Evolutionary conservation across 2,888 invertebrate species (phyloP).

Genomic region (Metacarcinus magister): DNA sequence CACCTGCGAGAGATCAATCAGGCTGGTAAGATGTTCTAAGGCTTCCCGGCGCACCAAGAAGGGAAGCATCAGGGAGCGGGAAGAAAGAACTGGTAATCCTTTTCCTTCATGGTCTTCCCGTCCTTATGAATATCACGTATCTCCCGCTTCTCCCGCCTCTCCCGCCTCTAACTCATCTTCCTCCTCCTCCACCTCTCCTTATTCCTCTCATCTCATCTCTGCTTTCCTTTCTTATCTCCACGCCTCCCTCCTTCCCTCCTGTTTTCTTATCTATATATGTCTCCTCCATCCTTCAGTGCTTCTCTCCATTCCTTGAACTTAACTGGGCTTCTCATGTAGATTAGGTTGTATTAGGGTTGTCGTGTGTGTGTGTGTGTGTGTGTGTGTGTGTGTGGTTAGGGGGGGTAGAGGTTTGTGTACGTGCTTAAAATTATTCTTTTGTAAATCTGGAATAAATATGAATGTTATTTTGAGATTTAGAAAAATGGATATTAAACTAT

Average conservation of each 20-base stretch:
- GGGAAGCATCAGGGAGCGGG: not conserved
- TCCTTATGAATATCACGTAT: not conserved
- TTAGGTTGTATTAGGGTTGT: not conserved
- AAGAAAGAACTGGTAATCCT: not conserved
- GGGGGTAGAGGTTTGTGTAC: not conserved
- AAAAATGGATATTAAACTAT: too few relatives aligned
- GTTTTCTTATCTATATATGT: not conserved
- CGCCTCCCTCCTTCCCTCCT: not conserved
- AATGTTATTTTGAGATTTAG: too few relatives aligned
- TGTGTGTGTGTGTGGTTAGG: not conserved
- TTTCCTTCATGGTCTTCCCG: not conserved
- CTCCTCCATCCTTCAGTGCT: not conserved
- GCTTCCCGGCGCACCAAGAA: not conserved
- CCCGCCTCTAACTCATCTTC: not conserved
- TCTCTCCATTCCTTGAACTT: not conserved
- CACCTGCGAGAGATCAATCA: not conserved
- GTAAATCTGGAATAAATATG: not conserved
- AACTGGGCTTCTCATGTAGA: not conserved
- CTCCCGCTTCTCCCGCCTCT: not conserved
- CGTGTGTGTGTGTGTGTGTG: slow-evolving; percentile 1
- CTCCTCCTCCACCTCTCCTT: not conserved
- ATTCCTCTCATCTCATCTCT: not conserved
- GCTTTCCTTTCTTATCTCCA: not conserved
- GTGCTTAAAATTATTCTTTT: not conserved
- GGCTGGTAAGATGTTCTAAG: not conserved